A percentile compares a stretch with the other conserved stretches of the same genome.
These are phyloP conservation scores for Myrmophylax atrothorax DNA, from an alignment of 2,113 vertebrate genomes.

Conservation along the genomic window DNA sequence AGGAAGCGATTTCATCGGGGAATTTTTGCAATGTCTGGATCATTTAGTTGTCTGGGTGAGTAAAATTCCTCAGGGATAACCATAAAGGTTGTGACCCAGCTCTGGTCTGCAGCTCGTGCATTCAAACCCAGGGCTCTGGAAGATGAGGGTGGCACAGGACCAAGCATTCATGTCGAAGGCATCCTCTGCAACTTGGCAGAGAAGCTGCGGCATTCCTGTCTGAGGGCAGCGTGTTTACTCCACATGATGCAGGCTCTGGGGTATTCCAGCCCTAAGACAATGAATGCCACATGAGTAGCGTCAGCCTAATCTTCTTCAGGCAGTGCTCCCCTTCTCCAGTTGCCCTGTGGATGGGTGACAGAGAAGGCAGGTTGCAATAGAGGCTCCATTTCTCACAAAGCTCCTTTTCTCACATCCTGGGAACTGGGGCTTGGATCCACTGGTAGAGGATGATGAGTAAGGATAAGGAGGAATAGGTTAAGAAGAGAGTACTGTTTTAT, in stretches of 20 bases:
- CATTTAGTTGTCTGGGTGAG: slow-evolving; percentile 37
- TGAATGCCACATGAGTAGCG: not conserved
- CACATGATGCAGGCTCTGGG: not conserved
- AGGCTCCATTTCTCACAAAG: not conserved
- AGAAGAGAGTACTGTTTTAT: not conserved
- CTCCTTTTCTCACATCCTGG: not conserved
- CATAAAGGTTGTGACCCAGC: not conserved
- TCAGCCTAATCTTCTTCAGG: not conserved
- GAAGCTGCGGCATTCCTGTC: not conserved
- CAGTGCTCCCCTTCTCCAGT: not conserved
- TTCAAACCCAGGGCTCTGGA: slow-evolving; percentile 16
- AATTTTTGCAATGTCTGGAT: slow-evolving; percentile 57
- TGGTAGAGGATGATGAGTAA: not conserved
- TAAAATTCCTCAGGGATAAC: slow-evolving; percentile 53
- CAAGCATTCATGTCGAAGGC: not conserved
- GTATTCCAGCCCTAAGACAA: not conserved
- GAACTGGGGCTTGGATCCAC: rapidly evolving
- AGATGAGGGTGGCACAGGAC: slow-evolving; percentile 30
- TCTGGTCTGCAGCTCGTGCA: not conserved
- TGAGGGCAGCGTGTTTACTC: not conserved
- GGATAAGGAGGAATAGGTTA: not conserved
- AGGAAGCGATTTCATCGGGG: slow-evolving; percentile 8
- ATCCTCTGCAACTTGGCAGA: not conserved
- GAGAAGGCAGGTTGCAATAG: not conserved
- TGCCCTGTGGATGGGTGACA: not conserved